These are phyloP conservation scores for Piaya cayana DNA, from an alignment of 2,113 vertebrate genomes.

Conservation along the genomic window DNA sequence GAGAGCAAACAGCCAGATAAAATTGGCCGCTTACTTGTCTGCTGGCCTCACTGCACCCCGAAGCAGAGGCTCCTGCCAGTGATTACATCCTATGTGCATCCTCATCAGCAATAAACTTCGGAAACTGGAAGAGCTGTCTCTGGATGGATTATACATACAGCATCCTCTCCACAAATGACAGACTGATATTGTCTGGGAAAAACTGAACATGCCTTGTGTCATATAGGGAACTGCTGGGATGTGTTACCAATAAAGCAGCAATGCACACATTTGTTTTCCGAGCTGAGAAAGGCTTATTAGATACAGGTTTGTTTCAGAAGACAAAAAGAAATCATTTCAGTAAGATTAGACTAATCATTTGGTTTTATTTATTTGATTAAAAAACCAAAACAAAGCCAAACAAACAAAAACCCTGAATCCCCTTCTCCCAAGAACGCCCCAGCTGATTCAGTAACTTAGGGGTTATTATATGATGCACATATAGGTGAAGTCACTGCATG, in stretches of 20 bases:
- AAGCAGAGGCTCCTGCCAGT: conserved; percentile 52
- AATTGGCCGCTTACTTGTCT: conserved; percentile 60
- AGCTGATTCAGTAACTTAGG: neutral
- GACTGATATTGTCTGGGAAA: conserved; percentile 1
- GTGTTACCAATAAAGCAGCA: conserved; percentile 1
- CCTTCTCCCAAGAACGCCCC: accelerated
- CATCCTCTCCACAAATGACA: conserved; percentile 63
- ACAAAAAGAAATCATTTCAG: neutral
- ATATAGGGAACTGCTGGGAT: neutral
- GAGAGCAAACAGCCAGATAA: conserved; percentile 65
- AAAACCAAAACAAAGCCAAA: neutral
- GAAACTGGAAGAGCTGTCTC: conserved; percentile 56
- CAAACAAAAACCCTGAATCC: neutral
- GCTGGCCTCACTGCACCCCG: conserved; percentile 61
- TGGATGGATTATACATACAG: conserved; percentile 13
- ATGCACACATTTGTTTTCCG: accelerated
- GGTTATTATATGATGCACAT: neutral
- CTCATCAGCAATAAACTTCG: conserved; percentile 70
- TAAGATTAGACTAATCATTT: neutral
- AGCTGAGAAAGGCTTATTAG: neutral
- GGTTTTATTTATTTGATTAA: neutral
- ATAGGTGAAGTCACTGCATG: neutral
- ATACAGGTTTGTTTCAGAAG: neutral
- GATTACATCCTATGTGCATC: conserved; percentile 66
- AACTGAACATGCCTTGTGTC: neutral